Base-by-base conservation (phyloP, 1,140 invertebrate genomes). In the Littorina saxatilis region DNA sequence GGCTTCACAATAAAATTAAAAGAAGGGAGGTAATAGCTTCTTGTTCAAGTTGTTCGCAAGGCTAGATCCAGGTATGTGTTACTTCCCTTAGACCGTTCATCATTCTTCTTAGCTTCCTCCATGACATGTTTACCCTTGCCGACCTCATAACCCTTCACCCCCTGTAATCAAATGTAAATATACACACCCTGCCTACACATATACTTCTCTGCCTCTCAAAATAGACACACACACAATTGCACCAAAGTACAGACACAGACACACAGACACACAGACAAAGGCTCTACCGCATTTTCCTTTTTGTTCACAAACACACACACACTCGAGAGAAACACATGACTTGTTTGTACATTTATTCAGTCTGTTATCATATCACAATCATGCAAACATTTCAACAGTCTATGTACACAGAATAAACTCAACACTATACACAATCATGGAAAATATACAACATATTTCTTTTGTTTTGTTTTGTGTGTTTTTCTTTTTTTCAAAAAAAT, bases 341-440 rank as follows among this genome's bases (percentile, higher is more conserved):
- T n/a, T 73, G 29, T 73, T 73, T 73, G 39, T 73, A 73, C 70
- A 73, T 73, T 73, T 73, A 73, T 73, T 73, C 70, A 39, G n/a
- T 73, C 70, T 73, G 70, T 73, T 73, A 73, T 73, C n/a, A n/a
- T n/a, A n/a, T n/a, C 70, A 73, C 70, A 73, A 73, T 73, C 70
- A 73, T 73, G 70, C 70, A 39, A 73, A 68, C 66, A 39, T 68
- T 39, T 73, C 70, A 73, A 73, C 70, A 73, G 70, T 73, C 43
- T 73, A 47, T 73, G 58, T 61, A 52, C 43, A 73, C 70, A 73
- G 20, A 73, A n/a, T n/a, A 27, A 73, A 73, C 66, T 73, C 70
- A 73, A 73, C 70, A 73, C 70, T 73, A 73, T 73, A 73, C 70
- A 73, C 70, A 35, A 35, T 68, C 66, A 73, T 11, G 40, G 70